Percentiles rank a stretch among this genome's conserved stretches.
Conservation (phyloP, 2,113 vertebrate genomes). For the Phocoena phocoena region DNA sequence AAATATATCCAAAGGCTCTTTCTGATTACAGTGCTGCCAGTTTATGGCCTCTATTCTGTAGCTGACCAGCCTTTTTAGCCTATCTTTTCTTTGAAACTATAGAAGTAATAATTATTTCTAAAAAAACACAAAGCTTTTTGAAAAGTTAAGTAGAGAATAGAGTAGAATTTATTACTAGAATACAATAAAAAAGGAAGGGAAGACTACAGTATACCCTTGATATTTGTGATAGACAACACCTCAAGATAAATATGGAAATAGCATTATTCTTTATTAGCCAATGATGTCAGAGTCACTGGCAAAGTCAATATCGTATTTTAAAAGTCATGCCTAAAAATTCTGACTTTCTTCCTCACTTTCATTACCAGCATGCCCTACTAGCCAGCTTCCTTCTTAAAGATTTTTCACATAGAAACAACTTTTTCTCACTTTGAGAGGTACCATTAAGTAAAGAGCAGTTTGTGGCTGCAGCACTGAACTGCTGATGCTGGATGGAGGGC, state of each 20-base stretch:
- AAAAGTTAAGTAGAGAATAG: not conserved
- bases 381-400: not conserved
- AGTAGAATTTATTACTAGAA: not conserved
- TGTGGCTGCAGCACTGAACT: not conserved
- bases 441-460: not conserved
- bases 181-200: not conserved
- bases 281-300: not conserved
- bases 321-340: not conserved
- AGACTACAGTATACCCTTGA: not conserved
- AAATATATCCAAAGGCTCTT: not conserved
- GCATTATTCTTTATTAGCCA: not conserved
- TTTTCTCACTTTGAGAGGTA: not conserved
- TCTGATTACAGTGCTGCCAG: not conserved
- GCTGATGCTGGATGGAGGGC: not conserved
- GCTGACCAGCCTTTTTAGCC: not conserved
- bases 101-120: not conserved
- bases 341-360: slow-evolving; percentile 21
- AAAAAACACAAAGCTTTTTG: not conserved
- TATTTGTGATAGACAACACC: not conserved
- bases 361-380: not conserved
- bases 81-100: slow-evolving; percentile 22
- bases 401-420: not conserved
- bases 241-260: slow-evolving; percentile 15
- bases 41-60: not conserved
- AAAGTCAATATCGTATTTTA: slow-evolving; percentile 26